Conservation (phyloP, 2,888 invertebrate genomes). For the Drosophila conformis region DNA sequence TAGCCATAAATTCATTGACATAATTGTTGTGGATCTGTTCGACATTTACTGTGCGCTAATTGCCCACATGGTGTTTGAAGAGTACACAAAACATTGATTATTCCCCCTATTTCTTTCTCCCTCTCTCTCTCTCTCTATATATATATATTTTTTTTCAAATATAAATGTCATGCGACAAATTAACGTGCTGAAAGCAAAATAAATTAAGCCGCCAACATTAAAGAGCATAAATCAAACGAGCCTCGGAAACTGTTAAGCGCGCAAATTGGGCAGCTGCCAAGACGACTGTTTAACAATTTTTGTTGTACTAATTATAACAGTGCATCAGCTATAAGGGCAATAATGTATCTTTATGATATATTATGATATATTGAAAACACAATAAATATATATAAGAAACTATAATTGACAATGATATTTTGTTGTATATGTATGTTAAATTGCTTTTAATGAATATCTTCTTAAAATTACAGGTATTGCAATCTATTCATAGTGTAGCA, state of each 20-base stretch:
- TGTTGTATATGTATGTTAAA: not conserved
- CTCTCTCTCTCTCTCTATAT: not conserved
- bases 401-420: not conserved
- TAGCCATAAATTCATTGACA: not conserved
- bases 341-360: not conserved
- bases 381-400: not conserved
- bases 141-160: not conserved
- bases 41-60: conserved; percentile 3
- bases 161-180: conserved; percentile 52
- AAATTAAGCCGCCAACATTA: conserved; percentile 61
- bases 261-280: conserved; percentile 34
- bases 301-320: not conserved
- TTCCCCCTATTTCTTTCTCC: not conserved
- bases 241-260: conserved; percentile 19
- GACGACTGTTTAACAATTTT: conserved; percentile 41
- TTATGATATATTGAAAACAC: not conserved
- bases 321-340: not conserved
- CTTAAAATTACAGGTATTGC: not conserved
- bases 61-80: conserved; percentile 2
- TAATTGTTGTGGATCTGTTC: not conserved
- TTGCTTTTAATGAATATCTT: not conserved
- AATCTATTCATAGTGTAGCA: not conserved
- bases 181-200: conserved; percentile 59
- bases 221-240: conserved; percentile 62
- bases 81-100: not conserved